A percentile compares a stretch with the other conserved stretches of the same genome.
These are phyloP conservation scores for Gonioctena quinquepunctata DNA, from an alignment of 1,140 invertebrate species.

Conservation along the genomic window DNA sequence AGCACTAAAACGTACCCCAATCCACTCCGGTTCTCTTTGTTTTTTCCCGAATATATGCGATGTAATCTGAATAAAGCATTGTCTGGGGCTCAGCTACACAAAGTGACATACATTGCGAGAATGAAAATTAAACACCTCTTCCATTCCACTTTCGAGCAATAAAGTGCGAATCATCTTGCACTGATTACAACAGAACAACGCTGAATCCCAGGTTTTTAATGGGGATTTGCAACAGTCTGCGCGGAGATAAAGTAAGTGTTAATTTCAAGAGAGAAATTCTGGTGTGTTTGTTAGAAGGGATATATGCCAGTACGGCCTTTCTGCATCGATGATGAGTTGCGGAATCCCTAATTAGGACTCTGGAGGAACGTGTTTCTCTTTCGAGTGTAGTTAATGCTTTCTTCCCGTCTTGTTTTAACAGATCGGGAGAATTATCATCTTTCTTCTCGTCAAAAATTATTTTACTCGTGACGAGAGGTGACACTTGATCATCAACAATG, in stretches of 20 bases:
- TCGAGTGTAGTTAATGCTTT: no score
- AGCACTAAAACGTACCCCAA: background rate
- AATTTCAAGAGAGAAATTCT: background rate
- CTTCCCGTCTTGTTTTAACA: no score
- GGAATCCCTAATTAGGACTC: background rate
- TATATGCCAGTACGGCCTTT: no score
- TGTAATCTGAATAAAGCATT: background rate
- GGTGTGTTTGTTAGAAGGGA: background rate
- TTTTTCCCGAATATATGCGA: background rate
- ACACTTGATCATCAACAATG: no score
- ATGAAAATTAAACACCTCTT: background rate
- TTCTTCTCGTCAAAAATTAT: no score
- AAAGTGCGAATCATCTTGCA: background rate
- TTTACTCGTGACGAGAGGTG: no score
- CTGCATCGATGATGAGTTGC: background rate
- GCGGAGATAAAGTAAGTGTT: background rate
- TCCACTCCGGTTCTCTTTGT: background rate
- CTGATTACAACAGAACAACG: background rate
- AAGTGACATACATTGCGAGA: background rate
- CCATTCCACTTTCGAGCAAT: background rate
- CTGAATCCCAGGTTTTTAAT: background rate
- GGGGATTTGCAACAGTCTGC: background rate
- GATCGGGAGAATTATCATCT: no score
- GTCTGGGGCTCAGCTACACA: background rate
- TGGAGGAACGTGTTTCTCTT: no score